A percentile compares a stretch with the other conserved stretches of the same genome.
phyloP scores from a whole-genome alignment of 1,140 invertebrate species.

The Cherax destructor region DNA sequence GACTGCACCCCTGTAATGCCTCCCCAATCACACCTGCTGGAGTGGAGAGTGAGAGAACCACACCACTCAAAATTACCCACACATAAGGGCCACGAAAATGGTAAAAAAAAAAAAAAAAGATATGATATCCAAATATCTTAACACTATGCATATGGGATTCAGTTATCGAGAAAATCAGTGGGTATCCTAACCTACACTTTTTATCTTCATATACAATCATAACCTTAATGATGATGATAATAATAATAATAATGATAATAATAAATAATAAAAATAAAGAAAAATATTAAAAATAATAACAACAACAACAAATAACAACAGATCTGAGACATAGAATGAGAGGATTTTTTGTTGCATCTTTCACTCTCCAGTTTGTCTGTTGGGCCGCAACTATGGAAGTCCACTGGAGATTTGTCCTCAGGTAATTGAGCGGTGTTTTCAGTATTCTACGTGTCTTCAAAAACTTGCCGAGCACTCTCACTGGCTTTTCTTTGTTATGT shows the following conservation, averaged over 20 bases:
- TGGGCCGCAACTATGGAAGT: slow-evolving; percentile 58
- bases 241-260: slow-evolving; percentile 8
- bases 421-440: slow-evolving; percentile 51
- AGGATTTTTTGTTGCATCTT: slow-evolving; percentile 62
- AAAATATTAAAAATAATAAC: too few species aligned
- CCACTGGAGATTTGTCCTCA: slow-evolving; percentile 36
- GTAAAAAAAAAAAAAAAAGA: slow-evolving; percentile 56
- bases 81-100: slow-evolving; percentile 17
- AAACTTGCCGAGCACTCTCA: not conserved
- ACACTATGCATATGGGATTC: slow-evolving; percentile 65
- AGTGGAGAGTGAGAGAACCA: slow-evolving; percentile 61
- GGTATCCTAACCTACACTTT: slow-evolving; percentile 64
- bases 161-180: slow-evolving; percentile 53
- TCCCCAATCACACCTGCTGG: slow-evolving; percentile 39
- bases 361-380: slow-evolving; percentile 62
- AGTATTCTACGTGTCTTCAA: slow-evolving; percentile 1
- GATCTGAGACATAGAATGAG: slow-evolving; percentile 25
- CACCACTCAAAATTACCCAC: slow-evolving; percentile 38
- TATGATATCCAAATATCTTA: slow-evolving; percentile 60
- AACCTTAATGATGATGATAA: slow-evolving; percentile 53
- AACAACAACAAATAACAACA: not conserved
- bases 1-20: slow-evolving; percentile 35
- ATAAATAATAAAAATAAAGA: too few species aligned
- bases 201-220: slow-evolving; percentile 64
- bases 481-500: slow-evolving; percentile 39